Conservation (phyloP, 2,113 vertebrate species). For the Platichthys stellatus region DNA sequence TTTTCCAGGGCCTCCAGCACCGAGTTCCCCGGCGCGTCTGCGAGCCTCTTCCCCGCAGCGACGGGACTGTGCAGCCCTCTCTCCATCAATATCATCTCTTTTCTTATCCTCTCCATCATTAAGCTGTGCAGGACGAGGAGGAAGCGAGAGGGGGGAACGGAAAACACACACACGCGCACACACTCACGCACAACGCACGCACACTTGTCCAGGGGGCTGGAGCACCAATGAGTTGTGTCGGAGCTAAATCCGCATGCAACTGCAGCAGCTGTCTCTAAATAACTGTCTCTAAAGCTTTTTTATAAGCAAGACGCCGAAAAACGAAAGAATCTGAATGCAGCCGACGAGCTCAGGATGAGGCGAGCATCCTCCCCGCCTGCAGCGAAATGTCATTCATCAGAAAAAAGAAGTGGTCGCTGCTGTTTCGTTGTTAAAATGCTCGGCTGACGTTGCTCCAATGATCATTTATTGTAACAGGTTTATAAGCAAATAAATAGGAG, state of each 20-base stretch:
- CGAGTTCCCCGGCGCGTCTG: constrained; percentile 93
- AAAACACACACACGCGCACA: neutral
- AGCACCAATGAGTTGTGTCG: constrained; percentile 91
- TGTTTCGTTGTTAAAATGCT: constrained; percentile 96
- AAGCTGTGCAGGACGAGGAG: constrained; percentile 79
- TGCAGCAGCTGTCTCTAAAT: constrained; percentile 91
- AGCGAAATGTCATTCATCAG: constrained; percentile 98
- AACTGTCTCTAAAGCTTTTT: constrained; percentile 89
- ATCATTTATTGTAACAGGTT: constrained; percentile 99
- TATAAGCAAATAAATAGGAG: constrained; percentile 99
- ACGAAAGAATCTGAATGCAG: constrained; percentile 90
- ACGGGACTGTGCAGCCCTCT: constrained; percentile 97
- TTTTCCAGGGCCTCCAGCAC: constrained; percentile 99
- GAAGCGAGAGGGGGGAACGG: neutral
- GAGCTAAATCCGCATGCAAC: constrained; percentile 95
- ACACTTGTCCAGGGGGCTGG: constrained; percentile 86
- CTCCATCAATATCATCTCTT: constrained; percentile 99
- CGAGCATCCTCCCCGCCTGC: constrained; percentile 93
- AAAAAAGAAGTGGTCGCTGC: constrained; percentile 87
- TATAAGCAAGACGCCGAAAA: constrained; percentile 90
- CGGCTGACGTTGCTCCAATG: constrained; percentile 98
- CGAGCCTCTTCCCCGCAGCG: constrained; percentile 90
- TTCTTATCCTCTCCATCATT: constrained; percentile 99
- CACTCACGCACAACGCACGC: neutral
- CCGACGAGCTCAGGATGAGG: constrained; percentile 96